Evolutionary conservation across 2,113 vertebrate species (phyloP).

Genomic region (Thalassarche chlororhynchos): DNA sequence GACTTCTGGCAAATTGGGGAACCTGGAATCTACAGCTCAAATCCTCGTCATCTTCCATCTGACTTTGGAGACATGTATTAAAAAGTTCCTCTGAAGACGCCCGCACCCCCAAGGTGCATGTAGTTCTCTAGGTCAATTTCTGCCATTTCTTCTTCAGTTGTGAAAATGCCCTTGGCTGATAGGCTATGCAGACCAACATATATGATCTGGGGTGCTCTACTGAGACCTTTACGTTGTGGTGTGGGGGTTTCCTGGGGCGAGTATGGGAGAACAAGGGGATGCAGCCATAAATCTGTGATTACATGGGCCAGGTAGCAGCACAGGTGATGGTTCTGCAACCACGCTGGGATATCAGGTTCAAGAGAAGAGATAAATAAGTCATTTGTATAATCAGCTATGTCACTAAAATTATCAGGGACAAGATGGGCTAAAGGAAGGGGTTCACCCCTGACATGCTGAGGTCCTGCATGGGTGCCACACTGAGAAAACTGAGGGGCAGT

Average conservation of each 20-base stretch:
- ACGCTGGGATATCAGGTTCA: background rate
- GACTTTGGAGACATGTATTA: background rate
- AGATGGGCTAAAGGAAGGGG: background rate
- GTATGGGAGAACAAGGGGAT: background rate
- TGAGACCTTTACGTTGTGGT: background rate
- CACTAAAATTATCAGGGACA: background rate
- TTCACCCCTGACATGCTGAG: background rate
- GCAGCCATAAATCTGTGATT: background rate
- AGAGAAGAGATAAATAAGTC: background rate
- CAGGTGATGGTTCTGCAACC: background rate
- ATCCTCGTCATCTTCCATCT: background rate
- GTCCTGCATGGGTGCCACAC: background rate
- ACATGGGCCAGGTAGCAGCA: background rate
- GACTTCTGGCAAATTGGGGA: background rate
- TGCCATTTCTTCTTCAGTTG: background rate
- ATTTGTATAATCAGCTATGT: background rate
- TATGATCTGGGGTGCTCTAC: background rate
- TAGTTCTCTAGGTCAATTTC: background rate
- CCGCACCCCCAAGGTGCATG: fast-evolving
- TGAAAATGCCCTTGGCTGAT: background rate
- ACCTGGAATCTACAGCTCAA: background rate
- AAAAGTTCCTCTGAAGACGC: background rate
- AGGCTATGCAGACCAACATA: background rate
- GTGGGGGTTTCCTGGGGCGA: background rate
- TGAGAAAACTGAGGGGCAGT: background rate